A percentile compares a stretch with the other conserved stretches of the same genome.
phyloP scores from a whole-genome alignment of 2,888 invertebrate genomes.

The Tenodera sinensis region DNA sequence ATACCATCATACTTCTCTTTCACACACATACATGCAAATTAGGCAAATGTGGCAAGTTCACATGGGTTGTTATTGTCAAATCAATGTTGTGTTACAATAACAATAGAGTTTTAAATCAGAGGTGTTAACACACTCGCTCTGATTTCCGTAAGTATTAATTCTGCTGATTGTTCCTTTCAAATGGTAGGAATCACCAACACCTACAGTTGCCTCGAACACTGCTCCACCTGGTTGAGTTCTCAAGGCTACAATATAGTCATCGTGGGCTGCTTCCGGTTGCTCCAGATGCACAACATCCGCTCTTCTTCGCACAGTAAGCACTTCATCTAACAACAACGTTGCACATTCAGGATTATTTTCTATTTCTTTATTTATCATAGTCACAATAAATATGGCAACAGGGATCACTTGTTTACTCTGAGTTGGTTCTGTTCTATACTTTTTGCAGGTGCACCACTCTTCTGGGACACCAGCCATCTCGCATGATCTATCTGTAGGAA shows the following conservation, averaged over 20 bases:
- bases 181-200: not conserved
- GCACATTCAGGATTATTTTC: not conserved
- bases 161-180: conserved; percentile 54
- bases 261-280: not conserved
- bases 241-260: conserved; percentile 37
- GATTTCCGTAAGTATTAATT: conserved; percentile 74
- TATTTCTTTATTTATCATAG: not conserved
- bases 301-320: not conserved
- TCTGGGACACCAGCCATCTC: conserved; percentile 16
- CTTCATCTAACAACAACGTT: not conserved
- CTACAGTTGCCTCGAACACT: conserved; percentile 43
- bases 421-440: not conserved
- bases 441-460: conserved; percentile 18
- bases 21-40: not conserved
- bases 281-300: not conserved
- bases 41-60: too few relatives aligned
- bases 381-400: not conserved
- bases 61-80: not conserved
- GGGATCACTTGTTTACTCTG: not conserved
- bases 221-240: conserved; percentile 41
- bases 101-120: conserved; percentile 74
- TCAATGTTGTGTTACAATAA: conserved; percentile 51
- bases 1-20: not conserved
- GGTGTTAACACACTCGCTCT: conserved; percentile 72
- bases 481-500: conserved; percentile 5